phyloP scores from a whole-genome alignment of 2,113 vertebrate genomes.

The Rhipidura dahli region DNA sequence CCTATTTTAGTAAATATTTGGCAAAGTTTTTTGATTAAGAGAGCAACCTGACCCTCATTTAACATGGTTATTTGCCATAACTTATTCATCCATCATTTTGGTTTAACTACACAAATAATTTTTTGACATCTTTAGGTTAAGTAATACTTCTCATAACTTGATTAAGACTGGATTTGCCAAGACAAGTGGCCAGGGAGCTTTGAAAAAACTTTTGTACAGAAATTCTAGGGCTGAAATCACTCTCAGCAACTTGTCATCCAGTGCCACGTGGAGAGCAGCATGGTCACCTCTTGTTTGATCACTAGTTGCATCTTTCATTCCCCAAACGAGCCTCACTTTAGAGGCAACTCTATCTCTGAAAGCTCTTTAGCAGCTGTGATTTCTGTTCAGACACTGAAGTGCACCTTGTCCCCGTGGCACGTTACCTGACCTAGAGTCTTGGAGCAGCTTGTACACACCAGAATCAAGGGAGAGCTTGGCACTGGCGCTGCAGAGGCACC shows the following conservation, averaged over 20 bases:
- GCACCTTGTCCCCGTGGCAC: accelerated
- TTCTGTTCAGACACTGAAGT: not conserved
- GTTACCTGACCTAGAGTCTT: not conserved
- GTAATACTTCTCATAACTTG: not conserved
- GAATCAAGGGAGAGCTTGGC: not conserved
- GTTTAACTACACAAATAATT: conserved; percentile 59
- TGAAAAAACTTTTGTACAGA: not conserved
- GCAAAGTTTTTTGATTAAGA: conserved; percentile 76
- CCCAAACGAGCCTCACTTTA: not conserved
- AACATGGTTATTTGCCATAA: conserved; percentile 63
- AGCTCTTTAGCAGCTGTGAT: not conserved
- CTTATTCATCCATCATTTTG: conserved; percentile 62
- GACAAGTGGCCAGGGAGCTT: not conserved
- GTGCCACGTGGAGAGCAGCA: not conserved
- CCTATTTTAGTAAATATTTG: conserved; percentile 84
- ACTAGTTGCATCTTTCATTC: not conserved
- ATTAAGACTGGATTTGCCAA: conserved; percentile 15
- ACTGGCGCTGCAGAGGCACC: not conserved
- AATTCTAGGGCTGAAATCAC: not conserved
- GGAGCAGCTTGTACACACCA: accelerated
- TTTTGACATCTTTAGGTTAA: conserved; percentile 7
- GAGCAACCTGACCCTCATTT: conserved; percentile 75
- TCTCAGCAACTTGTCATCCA: not conserved
- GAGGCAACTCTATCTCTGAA: not conserved
- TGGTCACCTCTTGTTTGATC: not conserved